Evolutionary conservation across 2,888 invertebrate species (phyloP).

Genomic region (Rhagonycha fulva): DNA sequence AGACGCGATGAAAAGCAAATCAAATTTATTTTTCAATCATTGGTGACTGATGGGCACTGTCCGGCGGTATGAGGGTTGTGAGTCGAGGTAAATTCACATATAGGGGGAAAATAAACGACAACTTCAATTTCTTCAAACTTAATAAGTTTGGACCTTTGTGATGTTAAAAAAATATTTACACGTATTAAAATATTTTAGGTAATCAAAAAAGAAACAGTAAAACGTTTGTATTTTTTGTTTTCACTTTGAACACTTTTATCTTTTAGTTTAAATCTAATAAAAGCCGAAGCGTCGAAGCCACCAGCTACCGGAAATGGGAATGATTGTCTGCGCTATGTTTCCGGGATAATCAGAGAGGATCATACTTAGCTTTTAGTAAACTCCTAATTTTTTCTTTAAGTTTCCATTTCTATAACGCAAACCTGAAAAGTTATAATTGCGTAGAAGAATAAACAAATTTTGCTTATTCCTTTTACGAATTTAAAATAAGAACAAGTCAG

Average conservation of each 20-base stretch:
- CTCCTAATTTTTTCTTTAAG: background rate
- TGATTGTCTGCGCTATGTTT: slow-evolving; percentile 43
- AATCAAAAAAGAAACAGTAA: slow-evolving; percentile 11
- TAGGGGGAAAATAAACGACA: slow-evolving; percentile 40
- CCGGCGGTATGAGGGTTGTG: slow-evolving; percentile 42
- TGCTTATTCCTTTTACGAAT: no score
- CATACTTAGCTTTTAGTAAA: background rate
- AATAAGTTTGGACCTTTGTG: slow-evolving; percentile 28
- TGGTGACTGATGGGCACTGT: slow-evolving; percentile 56
- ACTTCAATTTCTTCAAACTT: slow-evolving; percentile 39
- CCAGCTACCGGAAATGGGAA: slow-evolving; percentile 39
- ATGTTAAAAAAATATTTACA: slow-evolving; percentile 11
- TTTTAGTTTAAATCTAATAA: slow-evolving; percentile 28
- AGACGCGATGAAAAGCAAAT: slow-evolving; percentile 55
- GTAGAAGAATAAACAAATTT: background rate
- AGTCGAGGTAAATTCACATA: slow-evolving; percentile 39
- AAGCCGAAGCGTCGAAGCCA: slow-evolving; percentile 32
- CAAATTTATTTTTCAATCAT: slow-evolving; percentile 59
- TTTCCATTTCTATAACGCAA: background rate
- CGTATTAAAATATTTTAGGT: slow-evolving; percentile 17
- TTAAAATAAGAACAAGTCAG: background rate
- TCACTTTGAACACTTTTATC: slow-evolving; percentile 19
- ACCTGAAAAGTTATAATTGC: background rate
- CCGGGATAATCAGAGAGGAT: slow-evolving; percentile 38
- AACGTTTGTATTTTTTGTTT: slow-evolving; percentile 15